Evolutionary conservation across 2,113 vertebrate species (phyloP).

Genomic region (Triplophysa rosa): DNA sequence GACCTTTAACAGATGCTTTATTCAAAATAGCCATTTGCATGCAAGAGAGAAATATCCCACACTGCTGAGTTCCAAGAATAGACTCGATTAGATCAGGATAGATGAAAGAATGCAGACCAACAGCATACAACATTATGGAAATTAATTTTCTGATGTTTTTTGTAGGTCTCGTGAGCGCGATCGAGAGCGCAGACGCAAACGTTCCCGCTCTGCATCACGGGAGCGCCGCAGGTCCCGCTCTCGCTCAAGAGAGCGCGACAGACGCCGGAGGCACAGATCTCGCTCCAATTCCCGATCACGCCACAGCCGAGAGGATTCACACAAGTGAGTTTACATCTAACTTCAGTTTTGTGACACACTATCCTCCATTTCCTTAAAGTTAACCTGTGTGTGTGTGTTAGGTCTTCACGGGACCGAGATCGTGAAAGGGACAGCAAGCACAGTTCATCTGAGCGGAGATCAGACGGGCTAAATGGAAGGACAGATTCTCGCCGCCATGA

Average conservation of each 20-base stretch:
- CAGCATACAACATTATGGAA: background rate
- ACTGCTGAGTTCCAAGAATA: too few species aligned
- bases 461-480: conserved; percentile 87
- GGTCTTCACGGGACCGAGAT: conserved; percentile 84
- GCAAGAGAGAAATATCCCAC: too few species aligned
- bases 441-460: conserved; percentile 74
- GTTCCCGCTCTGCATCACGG: conserved; percentile 75
- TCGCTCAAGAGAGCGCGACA: conserved; percentile 64
- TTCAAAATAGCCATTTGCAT: too few species aligned
- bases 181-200: conserved; percentile 80
- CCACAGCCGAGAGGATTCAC: conserved; percentile 49
- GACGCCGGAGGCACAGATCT: conserved; percentile 49
- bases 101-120: too few species aligned
- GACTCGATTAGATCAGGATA: too few species aligned
- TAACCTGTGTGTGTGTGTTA: conserved; percentile 52
- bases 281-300: conserved; percentile 52
- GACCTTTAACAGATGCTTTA: too few species aligned
- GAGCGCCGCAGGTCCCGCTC: conserved; percentile 80
- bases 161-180: conserved; percentile 86
- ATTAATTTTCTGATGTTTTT: background rate
- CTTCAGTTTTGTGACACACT: background rate
- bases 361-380: background rate
- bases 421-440: conserved; percentile 84
- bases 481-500: conserved; percentile 81
- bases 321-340: conserved; percentile 38